Base-by-base conservation (phyloP, 2,797 vertebrate genomes). In the Diplodus sargus region DNA sequence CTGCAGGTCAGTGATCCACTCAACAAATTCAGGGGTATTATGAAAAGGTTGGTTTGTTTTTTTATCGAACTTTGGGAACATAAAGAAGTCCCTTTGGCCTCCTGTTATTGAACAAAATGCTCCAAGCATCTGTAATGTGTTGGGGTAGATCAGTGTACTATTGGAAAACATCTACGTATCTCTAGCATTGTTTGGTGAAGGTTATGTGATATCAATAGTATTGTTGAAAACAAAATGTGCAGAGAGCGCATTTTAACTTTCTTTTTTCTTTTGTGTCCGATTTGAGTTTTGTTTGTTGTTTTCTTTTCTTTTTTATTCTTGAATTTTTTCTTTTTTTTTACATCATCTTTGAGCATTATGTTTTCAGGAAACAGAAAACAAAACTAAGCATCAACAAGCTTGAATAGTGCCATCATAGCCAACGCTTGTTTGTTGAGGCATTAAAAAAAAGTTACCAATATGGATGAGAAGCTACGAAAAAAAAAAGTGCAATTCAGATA, bases 311-410 rank as follows among this genome's bases (percentile, higher is more conserved):
- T 90, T 86, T 53, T 93, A 93, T 94, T 89, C n/a, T 89, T 83
- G 56, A 80, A 79, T 79, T 39, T 93, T 77, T 34, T 30, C 28
- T 68, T 17, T n/a, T 89, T 90, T 84, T 94, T 90, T 93, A 94
- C 89, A 90, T 88, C 85, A 90, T 92, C 75, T 96, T 95, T 96
- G 93, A 96, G 93, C 93, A 92, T 95, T 96, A 94, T 95, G 82
- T 95, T 96, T 99, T 96, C 97, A 99, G 98, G 95, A 99, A 99
- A 99, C 97, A 98, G 98, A 98, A 99, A 97, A 89, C 91, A 86
- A 74, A 48, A 86, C 70, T 88, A 78, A 14, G 92, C 95, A 90
- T 96, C 96, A 96, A 95, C 96, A 96, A 95, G 93, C 95, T 86
- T 70, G 86, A 93, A 83, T 78, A 83, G 87, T 76, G 74, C 90